Percentiles rank a stretch among this genome's conserved stretches.
Evolutionary conservation across 2,888 invertebrate species (phyloP).

Genomic region (Pyrgus malvae): DNA sequence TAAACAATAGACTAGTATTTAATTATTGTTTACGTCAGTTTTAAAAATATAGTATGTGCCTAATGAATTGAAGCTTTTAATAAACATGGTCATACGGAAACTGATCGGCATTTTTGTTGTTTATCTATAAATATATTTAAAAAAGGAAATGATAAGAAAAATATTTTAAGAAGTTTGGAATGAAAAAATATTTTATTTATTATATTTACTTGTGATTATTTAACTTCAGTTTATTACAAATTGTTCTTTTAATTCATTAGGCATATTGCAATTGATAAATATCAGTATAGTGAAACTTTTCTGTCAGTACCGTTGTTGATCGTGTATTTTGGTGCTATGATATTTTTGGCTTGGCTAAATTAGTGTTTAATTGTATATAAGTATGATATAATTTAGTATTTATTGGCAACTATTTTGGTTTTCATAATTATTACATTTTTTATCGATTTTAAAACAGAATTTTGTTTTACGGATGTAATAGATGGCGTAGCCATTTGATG

Average conservation of each 20-base stretch:
- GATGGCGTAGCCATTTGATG: conserved; percentile 61
- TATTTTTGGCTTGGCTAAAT: conserved; percentile 78
- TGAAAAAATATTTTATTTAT: too few relatives aligned
- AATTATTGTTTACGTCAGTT: conserved; percentile 62
- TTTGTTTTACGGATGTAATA: conserved; percentile 28
- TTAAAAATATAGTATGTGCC: conserved; percentile 7
- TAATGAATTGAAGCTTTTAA: conserved; percentile 12
- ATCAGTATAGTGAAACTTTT: conserved; percentile 64
- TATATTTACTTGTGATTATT: too few relatives aligned
- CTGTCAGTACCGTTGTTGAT: conserved; percentile 66
- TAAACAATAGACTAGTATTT: conserved; percentile 38
- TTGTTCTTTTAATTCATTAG: conserved; percentile 5
- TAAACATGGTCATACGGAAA: too few relatives aligned
- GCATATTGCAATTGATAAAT: background rate
- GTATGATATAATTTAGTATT: conserved; percentile 63
- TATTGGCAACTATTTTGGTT: conserved; percentile 70
- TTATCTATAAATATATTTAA: too few relatives aligned
- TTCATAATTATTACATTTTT: conserved; percentile 45
- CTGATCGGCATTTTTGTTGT: too few relatives aligned
- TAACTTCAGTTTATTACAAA: background rate
- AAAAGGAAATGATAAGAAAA: too few relatives aligned
- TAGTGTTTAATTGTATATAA: conserved; percentile 66
- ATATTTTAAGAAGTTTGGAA: too few relatives aligned
- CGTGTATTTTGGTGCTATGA: conserved; percentile 77
- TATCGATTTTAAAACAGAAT: conserved; percentile 38